Conservation (phyloP, 2,797 vertebrate species). For the Galaxias olidus region DNA sequence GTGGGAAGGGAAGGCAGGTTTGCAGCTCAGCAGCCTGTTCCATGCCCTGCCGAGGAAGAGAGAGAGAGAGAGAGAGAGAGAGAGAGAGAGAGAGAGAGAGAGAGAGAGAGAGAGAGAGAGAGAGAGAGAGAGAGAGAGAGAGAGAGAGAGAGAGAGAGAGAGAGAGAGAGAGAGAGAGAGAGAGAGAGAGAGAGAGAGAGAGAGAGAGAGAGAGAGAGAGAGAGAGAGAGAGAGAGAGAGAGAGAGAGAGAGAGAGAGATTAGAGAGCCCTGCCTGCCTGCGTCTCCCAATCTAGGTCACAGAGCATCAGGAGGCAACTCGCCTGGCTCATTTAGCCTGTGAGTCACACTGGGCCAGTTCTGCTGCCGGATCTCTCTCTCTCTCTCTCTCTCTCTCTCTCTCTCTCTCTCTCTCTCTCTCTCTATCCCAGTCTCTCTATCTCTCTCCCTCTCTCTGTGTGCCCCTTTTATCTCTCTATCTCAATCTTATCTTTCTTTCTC, state of each 20-base stretch:
- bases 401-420: background rate
- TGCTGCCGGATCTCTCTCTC: conserved; percentile 46
- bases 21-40: conserved; percentile 41
- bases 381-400: conserved; percentile 36
- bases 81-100: conserved; percentile 19
- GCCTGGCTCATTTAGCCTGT: conserved; percentile 69
- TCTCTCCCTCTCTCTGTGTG: background rate
- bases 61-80: conserved; percentile 36
- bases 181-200: conserved; percentile 31
- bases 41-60: conserved; percentile 13
- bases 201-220: conserved; percentile 27
- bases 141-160: conserved; percentile 5
- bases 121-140: too few relatives aligned
- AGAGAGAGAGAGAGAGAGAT: conserved; percentile 48
- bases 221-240: conserved; percentile 17
- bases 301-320: conserved; percentile 72
- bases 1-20: conserved; percentile 45
- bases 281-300: conserved; percentile 77
- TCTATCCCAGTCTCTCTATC: background rate
- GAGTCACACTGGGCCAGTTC: conserved; percentile 63
- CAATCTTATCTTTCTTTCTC: too few relatives aligned
- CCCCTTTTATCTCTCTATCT: background rate
- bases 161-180: conserved; percentile 28
- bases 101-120: conserved; percentile 51
- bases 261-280: conserved; percentile 65